Evolutionary conservation across 1,140 invertebrate species (phyloP).

Genomic region (Oryzaephilus surinamensis): DNA sequence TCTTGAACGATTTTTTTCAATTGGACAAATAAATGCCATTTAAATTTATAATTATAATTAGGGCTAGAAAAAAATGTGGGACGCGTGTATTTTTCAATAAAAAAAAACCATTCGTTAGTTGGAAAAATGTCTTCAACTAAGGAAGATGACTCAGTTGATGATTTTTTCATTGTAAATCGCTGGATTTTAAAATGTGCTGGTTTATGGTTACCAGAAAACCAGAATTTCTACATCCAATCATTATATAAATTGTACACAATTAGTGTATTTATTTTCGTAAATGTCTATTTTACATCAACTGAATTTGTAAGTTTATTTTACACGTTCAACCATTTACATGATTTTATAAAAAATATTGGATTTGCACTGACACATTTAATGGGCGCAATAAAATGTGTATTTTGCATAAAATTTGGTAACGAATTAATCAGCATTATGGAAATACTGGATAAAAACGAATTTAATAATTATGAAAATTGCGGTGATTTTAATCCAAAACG

Average conservation of each 20-base stretch:
- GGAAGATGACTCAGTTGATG: slow-evolving; percentile 9
- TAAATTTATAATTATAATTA: too few relatives aligned
- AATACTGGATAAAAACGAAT: slow-evolving; percentile 18
- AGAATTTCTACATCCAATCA: slow-evolving; percentile 12
- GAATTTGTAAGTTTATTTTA: slow-evolving; percentile 24
- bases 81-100: too few relatives aligned
- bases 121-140: too few relatives aligned
- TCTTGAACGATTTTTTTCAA: too few relatives aligned
- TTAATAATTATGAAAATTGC: slow-evolving; percentile 20
- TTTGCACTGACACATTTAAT: slow-evolving; percentile 27
- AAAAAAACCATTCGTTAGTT: too few relatives aligned
- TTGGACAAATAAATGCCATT: too few relatives aligned
- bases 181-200: slow-evolving; percentile 26
- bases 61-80: too few relatives aligned
- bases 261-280: slow-evolving; percentile 24
- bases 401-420: slow-evolving; percentile 25
- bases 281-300: slow-evolving; percentile 25
- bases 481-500: slow-evolving; percentile 14
- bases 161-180: slow-evolving; percentile 24
- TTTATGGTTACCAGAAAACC: slow-evolving; percentile 20
- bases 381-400: slow-evolving; percentile 26
- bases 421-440: slow-evolving; percentile 22
- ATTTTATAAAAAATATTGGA: slow-evolving; percentile 28
- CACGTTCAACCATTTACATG: slow-evolving; percentile 20
- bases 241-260: slow-evolving; percentile 22